A percentile compares a stretch with the other conserved stretches of the same genome.
These are phyloP conservation scores for Aspidapion aeneum DNA, from an alignment of 2,888 invertebrate genomes.

Conservation along the genomic window DNA sequence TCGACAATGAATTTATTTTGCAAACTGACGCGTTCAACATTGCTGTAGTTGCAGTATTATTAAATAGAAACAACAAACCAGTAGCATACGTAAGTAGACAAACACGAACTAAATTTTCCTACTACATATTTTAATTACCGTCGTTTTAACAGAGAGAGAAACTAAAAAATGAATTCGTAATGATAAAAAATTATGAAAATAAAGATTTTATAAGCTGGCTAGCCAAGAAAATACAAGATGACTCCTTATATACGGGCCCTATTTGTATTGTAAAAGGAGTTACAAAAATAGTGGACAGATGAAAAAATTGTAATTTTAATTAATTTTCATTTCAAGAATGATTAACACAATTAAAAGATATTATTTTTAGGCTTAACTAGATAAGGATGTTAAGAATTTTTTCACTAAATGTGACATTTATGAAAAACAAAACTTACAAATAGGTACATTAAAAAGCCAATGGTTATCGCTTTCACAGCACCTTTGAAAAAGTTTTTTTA, in stretches of 20 bases:
- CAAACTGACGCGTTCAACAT: constrained; percentile 8
- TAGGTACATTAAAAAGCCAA: constrained; percentile 21
- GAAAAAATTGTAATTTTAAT: constrained; percentile 3
- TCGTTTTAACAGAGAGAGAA: neutral
- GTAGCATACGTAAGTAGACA: constrained; percentile 7
- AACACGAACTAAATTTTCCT: neutral
- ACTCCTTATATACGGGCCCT: constrained; percentile 3
- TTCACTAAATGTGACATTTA: constrained; percentile 22
- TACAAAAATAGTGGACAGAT: constrained; percentile 2
- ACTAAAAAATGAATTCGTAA: neutral
- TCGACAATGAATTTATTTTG: constrained; percentile 7
- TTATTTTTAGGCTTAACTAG: constrained; percentile 22
- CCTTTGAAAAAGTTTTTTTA: constrained; percentile 25
- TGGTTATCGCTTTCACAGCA: constrained; percentile 23
- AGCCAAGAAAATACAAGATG: constrained; percentile 11
- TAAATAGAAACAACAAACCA: constrained; percentile 8
- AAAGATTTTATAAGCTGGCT: constrained; percentile 4
- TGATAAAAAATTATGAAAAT: constrained; percentile 5
- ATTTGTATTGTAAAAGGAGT: constrained; percentile 3
- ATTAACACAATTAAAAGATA: constrained; percentile 21
- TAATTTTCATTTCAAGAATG: constrained; percentile 18
- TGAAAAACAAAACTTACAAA: constrained; percentile 8
- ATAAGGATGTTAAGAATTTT: constrained; percentile 11
- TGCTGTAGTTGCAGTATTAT: constrained; percentile 6
- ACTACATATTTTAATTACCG: neutral